Evolutionary conservation across 1,140 invertebrate species (phyloP).

Genomic region (Lepidotrigona ventralis): DNA sequence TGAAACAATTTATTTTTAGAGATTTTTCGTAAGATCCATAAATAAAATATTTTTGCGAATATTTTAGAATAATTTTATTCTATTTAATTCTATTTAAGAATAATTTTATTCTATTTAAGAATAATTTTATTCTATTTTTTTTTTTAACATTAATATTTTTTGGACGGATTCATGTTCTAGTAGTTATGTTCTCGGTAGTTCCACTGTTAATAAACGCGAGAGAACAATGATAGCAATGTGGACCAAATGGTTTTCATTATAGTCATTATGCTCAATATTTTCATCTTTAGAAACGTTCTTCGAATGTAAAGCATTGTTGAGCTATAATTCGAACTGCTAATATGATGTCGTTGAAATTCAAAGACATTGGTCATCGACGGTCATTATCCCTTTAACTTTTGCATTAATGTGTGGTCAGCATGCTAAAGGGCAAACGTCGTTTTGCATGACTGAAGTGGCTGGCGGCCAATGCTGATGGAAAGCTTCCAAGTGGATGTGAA

Average conservation of each 20-base stretch:
- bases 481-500: constrained; percentile 10
- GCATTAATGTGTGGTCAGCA: constrained; percentile 8
- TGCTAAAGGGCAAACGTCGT: background rate
- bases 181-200: too few relatives aligned
- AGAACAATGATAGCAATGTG: background rate
- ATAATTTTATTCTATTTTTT: too few relatives aligned
- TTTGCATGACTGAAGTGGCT: background rate
- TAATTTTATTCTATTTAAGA: too few relatives aligned
- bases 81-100: too few relatives aligned
- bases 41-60: too few relatives aligned
- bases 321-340: background rate
- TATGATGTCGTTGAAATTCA: constrained; percentile 13
- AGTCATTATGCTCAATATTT: background rate
- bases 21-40: too few relatives aligned
- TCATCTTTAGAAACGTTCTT: background rate
- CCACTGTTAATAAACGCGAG: background rate
- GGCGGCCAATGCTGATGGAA: constrained; percentile 7
- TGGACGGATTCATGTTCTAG: too few relatives aligned
- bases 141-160: too few relatives aligned
- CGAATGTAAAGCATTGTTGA: constrained; percentile 2
- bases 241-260: background rate
- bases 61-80: too few relatives aligned
- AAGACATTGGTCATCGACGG: background rate
- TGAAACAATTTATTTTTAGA: too few relatives aligned
- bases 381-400: constrained; percentile 32